Evolutionary conservation across 2,888 invertebrate genomes (phyloP).

Genomic region (Diloba caeruleocephala): DNA sequence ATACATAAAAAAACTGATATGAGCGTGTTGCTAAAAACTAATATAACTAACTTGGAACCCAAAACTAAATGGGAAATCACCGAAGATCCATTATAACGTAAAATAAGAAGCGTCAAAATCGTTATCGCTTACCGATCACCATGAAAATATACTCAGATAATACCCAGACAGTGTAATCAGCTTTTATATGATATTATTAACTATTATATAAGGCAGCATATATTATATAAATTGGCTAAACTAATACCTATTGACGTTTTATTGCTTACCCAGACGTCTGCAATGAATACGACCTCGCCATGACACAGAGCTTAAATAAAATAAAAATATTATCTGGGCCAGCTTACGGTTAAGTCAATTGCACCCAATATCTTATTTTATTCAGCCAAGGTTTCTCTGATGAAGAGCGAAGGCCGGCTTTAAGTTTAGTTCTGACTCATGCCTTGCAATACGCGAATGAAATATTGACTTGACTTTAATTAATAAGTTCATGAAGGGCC

Average conservation of each 20-base stretch:
- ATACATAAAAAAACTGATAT: too few species aligned
- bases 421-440: conserved; percentile 37
- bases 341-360: conserved; percentile 55
- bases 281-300: conserved; percentile 58
- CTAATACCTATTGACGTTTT: conserved; percentile 62
- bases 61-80: too few species aligned
- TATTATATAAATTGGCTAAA: conserved; percentile 49
- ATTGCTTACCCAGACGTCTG: conserved; percentile 52
- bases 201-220: conserved; percentile 13
- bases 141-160: too few species aligned
- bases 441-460: conserved; percentile 13
- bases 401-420: conserved; percentile 30
- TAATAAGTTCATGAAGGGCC: conserved; percentile 32
- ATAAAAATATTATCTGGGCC: conserved; percentile 47
- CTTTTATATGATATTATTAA: conserved; percentile 9
- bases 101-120: too few species aligned
- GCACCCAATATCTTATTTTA: conserved; percentile 45
- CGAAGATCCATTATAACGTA: too few species aligned
- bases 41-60: too few species aligned
- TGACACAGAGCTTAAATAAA: conserved; percentile 35
- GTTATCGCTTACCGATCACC: too few species aligned
- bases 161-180: conserved; percentile 2
- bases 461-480: conserved; percentile 39
- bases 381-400: conserved; percentile 46
- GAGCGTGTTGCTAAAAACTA: too few species aligned